Base-by-base conservation (phyloP, 2,797 vertebrate species). In the Ceyx erithaca region DNA sequence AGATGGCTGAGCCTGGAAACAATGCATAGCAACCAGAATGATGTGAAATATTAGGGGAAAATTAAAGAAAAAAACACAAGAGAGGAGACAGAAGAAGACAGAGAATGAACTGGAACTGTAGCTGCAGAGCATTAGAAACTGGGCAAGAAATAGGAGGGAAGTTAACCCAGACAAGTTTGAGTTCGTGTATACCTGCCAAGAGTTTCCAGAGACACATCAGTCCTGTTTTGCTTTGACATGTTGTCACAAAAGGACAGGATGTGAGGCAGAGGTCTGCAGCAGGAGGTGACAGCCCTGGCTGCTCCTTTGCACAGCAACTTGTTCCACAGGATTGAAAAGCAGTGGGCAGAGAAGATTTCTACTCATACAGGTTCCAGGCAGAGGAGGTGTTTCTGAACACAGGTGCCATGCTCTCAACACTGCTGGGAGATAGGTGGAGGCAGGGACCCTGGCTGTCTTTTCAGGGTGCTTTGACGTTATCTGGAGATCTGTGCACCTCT, bases 21-120 rank as follows among this genome's bases (percentile, higher is more conserved):
- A 75, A 45, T 87, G 89, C 89, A 80, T 93, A 95, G 92, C 82
- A 93, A 95, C 87, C 40, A 73, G 62, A 88, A 51, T 72, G 78
- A 43, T 26, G 15, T n/a, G 83, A 77, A 79, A 13, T 83, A 75
- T 88, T 82, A 83, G 63, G 48, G 21, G 31, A 17, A 76, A 90
- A 89, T 41, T 35, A 84, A 83, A 87, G 71, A 58, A 89, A 89
- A 95, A 95, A 72, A 0, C 16, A 71, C n/a, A 68, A 28, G 91
- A 89, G 41, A 62, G 40, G 48, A 89, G 26, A 40, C 12, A 41
- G 49, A 80, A 94, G 59, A 31, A 71, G 61, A 21, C 19, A 61
- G 49, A 63, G 16, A 87, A 48, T 61, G 17, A 41, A 41, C 4
- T 11, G n/a, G 41, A 71, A 58, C 30, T 30, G 23, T 25, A 67